These are phyloP conservation scores for Stegana nigrithorax DNA, from an alignment of 2,888 invertebrate species.

Conservation along the genomic window DNA sequence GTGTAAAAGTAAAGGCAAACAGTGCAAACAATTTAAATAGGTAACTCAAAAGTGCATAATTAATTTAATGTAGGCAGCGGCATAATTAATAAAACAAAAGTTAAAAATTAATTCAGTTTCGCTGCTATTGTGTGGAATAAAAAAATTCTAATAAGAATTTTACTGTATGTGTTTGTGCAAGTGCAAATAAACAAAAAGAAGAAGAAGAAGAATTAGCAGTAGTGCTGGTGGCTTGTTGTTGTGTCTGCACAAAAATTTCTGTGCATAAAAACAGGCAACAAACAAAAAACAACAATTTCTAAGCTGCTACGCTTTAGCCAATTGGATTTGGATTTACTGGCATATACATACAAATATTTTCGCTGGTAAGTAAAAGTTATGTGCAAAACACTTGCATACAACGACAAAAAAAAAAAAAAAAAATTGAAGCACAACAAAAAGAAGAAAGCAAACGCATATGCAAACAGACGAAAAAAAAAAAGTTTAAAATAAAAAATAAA, in stretches of 20 bases:
- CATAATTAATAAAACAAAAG: constrained; percentile 14
- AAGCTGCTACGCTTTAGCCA: not conserved
- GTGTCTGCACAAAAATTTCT: constrained; percentile 1
- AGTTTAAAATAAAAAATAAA: too few relatives aligned
- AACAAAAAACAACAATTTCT: too few relatives aligned
- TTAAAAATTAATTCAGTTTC: not conserved
- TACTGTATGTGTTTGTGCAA: not conserved
- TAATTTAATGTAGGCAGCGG: constrained; percentile 50
- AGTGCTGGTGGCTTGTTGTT: not conserved
- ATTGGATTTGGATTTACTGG: not conserved
- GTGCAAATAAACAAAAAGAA: constrained; percentile 17
- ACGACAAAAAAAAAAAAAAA: not conserved
- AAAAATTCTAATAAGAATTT: constrained; percentile 12
- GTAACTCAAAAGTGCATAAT: constrained; percentile 26
- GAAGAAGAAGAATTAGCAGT: constrained; percentile 18
- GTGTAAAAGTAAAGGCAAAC: constrained; percentile 19
- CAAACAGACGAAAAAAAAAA: not conserved
- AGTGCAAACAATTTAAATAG: constrained; percentile 6
- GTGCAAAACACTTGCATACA: not conserved
- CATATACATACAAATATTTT: not conserved
- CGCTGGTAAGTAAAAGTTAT: constrained; percentile 4
- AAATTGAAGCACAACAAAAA: not conserved
- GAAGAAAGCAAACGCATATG: not conserved
- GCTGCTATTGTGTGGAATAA: not conserved
- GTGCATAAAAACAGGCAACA: not conserved